Evolutionary conservation across 1,140 invertebrate genomes (phyloP).

Genomic region (Hyphantria cunea): DNA sequence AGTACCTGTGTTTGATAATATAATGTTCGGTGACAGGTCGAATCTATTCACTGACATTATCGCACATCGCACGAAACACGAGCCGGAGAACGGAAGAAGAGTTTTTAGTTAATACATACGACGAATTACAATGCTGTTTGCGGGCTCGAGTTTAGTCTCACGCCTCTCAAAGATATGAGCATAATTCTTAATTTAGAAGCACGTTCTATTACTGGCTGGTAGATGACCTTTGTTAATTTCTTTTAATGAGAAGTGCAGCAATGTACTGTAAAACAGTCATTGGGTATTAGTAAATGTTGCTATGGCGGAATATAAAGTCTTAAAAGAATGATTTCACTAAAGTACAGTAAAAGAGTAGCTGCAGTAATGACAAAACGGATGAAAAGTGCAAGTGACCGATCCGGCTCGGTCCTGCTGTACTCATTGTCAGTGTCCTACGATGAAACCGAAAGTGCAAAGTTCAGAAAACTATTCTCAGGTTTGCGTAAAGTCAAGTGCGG

Average conservation of each 20-base stretch:
- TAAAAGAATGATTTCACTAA: too few species aligned
- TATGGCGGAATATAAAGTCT: too few species aligned
- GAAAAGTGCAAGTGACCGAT: slow-evolving; percentile 12
- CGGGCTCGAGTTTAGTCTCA: slow-evolving; percentile 1
- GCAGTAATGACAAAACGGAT: not conserved
- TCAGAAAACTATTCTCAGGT: slow-evolving; percentile 29
- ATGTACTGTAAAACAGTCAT: too few species aligned
- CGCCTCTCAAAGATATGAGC: too few species aligned
- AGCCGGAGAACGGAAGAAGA: slow-evolving; percentile 47
- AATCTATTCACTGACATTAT: slow-evolving; percentile 12
- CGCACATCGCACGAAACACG: slow-evolving; percentile 44
- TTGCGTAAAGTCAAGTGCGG: slow-evolving; percentile 33
- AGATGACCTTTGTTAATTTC: not conserved
- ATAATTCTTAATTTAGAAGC: too few species aligned
- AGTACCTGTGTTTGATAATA: slow-evolving; percentile 13
- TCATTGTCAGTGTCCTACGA: slow-evolving; percentile 23
- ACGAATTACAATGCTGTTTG: slow-evolving; percentile 53
- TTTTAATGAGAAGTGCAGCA: not conserved
- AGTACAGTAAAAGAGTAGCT: not conserved
- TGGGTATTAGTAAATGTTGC: too few species aligned
- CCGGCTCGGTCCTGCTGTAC: slow-evolving; percentile 16
- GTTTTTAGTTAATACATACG: slow-evolving; percentile 43
- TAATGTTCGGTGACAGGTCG: not conserved
- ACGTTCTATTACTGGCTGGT: not conserved
- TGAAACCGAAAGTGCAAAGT: slow-evolving; percentile 47